Conservation (phyloP, 2,888 invertebrate genomes). For the Oscheius sp. region DNA sequence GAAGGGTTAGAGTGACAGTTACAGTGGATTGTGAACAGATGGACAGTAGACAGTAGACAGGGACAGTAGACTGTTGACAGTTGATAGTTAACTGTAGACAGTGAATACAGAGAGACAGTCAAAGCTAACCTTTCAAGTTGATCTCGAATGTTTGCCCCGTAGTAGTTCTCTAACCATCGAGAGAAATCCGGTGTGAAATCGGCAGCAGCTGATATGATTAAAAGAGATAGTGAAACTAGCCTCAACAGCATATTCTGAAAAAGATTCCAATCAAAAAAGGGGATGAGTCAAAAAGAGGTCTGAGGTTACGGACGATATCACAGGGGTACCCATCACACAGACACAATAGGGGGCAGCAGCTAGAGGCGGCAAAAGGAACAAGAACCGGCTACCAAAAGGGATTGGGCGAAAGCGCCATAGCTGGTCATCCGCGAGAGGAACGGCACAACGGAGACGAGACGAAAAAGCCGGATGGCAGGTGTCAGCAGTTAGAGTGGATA, state of each 20-base stretch:
- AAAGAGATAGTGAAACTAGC: not conserved
- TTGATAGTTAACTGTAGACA: too few species aligned
- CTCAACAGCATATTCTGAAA: conserved; percentile 5
- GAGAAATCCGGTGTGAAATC: conserved; percentile 49
- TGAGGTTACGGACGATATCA: conserved; percentile 18
- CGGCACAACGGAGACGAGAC: not conserved
- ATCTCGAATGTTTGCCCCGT: conserved; percentile 52
- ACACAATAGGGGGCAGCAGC: not conserved
- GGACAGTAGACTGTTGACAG: too few species aligned
- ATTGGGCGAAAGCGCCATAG: conserved; percentile 13
- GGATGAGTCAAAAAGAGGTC: conserved; percentile 20
- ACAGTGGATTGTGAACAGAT: too few species aligned
- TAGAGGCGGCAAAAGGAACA: not conserved
- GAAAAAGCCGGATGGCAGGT: conserved; percentile 25
- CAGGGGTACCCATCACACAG: not conserved
- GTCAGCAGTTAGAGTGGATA: not conserved
- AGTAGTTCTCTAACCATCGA: conserved; percentile 56
- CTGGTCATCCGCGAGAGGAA: conserved; percentile 10
- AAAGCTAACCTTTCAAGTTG: conserved; percentile 53
- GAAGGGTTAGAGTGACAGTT: not conserved
- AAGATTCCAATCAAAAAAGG: not conserved
- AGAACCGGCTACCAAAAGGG: conserved; percentile 21
- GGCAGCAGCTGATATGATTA: not conserved
- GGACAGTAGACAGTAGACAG: too few species aligned
- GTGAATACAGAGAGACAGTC: not conserved